phyloP scores from a whole-genome alignment of 2,888 invertebrate species.

The Papilio elwesi region DNA sequence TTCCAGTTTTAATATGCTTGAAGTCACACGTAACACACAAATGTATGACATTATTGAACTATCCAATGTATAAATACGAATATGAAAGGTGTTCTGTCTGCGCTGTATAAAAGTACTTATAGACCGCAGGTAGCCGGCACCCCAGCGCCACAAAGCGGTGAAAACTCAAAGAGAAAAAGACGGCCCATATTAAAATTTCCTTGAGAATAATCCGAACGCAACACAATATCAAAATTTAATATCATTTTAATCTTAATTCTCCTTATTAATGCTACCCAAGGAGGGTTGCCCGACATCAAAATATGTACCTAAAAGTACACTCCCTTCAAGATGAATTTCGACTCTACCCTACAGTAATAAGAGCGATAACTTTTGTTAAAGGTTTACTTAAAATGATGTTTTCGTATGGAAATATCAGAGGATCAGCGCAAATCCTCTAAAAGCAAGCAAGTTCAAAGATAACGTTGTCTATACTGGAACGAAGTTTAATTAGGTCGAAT shows the following conservation, averaged over 20 bases:
- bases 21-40: too few species aligned
- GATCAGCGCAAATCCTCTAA: constrained; percentile 57
- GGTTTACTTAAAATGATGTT: constrained; percentile 26
- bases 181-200: constrained; percentile 75
- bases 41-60: too few species aligned
- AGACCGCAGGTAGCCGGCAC: constrained; percentile 9
- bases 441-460: constrained; percentile 81
- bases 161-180: constrained; percentile 65
- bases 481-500: constrained; percentile 75
- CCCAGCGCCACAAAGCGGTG: constrained; percentile 52
- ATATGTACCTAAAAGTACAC: constrained; percentile 51
- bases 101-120: not conserved
- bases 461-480: constrained; percentile 70
- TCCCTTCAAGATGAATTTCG: constrained; percentile 40
- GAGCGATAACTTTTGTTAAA: constrained; percentile 42
- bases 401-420: constrained; percentile 54
- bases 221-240: constrained; percentile 84
- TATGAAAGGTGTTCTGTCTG: too few species aligned
- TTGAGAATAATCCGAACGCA: constrained; percentile 81
- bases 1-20: too few species aligned
- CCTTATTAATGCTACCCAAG: constrained; percentile 80
- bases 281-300: constrained; percentile 64
- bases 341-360: constrained; percentile 42
- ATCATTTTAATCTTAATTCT: constrained; percentile 84
- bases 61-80: too few species aligned